phyloP scores from a whole-genome alignment of 2,797 vertebrate genomes.

The Neosilurus hyrtlii region DNA sequence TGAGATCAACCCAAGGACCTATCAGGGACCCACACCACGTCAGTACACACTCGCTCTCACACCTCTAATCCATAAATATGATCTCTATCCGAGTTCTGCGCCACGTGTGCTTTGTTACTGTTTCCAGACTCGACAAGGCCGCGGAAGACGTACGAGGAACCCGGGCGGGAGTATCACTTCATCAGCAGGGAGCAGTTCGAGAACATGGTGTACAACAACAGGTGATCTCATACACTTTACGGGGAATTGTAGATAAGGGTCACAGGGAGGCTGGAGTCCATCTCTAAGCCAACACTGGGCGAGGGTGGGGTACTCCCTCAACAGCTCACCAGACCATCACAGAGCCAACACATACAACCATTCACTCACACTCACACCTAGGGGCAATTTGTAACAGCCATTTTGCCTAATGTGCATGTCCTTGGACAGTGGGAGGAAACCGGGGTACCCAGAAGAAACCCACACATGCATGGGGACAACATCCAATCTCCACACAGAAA shows the following conservation, averaged over 20 bases:
- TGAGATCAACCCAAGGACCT: conserved; percentile 77
- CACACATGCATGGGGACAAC: no score
- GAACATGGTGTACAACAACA: conserved; percentile 86
- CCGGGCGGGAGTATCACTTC: conserved; percentile 91
- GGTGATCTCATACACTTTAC: conserved; percentile 63
- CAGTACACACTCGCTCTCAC: conserved; percentile 57
- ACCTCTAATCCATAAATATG: not conserved
- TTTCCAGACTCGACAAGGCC: conserved; percentile 85
- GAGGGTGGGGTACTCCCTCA: no score
- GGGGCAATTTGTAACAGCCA: no score
- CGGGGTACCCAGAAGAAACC: no score
- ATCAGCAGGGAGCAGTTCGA: conserved; percentile 86
- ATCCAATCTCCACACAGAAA: no score
- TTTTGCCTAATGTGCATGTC: no score
- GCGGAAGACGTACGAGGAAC: conserved; percentile 85
- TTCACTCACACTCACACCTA: no score
- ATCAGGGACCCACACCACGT: conserved; percentile 87
- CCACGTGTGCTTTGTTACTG: not conserved
- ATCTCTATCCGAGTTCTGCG: not conserved
- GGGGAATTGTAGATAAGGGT: not conserved
- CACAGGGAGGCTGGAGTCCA: no score
- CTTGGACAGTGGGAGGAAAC: no score
- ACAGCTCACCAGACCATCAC: no score
- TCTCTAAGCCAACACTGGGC: no score
- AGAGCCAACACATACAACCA: no score